A percentile compares a stretch with the other conserved stretches of the same genome.
phyloP scores from a whole-genome alignment of 2,113 vertebrate species.

The Symphodus melops region DNA sequence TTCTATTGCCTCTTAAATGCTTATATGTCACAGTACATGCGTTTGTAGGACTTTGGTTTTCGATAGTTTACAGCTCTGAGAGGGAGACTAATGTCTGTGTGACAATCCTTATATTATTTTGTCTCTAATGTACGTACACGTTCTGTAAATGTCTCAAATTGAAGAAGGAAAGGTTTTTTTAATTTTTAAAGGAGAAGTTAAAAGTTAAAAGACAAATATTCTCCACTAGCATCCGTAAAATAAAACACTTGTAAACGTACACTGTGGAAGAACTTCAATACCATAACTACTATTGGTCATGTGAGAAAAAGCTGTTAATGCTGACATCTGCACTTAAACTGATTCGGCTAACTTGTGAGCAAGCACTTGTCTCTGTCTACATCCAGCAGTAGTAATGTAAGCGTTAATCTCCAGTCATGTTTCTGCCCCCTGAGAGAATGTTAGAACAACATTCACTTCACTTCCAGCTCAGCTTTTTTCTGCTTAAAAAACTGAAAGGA shows the following conservation, averaged over 20 bases:
- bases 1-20: neutral
- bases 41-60: neutral
- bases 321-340: neutral
- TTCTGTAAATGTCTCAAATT: no score
- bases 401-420: no score
- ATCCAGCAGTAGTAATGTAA: no score
- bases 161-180: no score
- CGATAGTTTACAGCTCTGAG: neutral
- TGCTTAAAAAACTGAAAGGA: no score
- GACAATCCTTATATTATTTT: neutral
- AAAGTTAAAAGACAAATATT: no score
- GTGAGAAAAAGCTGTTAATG: conserved; percentile 1
- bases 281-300: neutral
- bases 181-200: no score
- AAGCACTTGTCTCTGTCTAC: no score
- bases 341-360: neutral
- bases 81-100: neutral
- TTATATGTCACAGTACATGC: neutral
- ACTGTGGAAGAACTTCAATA: neutral
- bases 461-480: neutral
- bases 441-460: no score
- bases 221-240: neutral
- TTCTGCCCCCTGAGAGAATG: no score
- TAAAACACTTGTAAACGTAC: neutral
- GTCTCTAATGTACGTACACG: neutral